A percentile compares a stretch with the other conserved stretches of the same genome.
Evolutionary conservation across 2,113 vertebrate genomes (phyloP).

Genomic region (Connochaetes taurinus): DNA sequence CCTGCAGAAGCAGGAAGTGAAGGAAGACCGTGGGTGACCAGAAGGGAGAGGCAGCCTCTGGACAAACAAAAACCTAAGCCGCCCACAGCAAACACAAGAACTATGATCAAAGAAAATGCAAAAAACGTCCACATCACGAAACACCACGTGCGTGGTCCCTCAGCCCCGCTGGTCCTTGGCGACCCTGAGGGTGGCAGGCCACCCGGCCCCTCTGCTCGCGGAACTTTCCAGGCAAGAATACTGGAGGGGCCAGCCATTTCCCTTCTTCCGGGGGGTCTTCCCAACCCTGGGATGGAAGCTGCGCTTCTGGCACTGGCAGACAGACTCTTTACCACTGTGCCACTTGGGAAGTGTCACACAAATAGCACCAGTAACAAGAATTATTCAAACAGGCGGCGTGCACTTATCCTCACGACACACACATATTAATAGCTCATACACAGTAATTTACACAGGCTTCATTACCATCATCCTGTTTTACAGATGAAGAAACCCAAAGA

Average conservation of each 20-base stretch:
- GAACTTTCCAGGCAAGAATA: background rate
- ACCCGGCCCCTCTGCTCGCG: background rate
- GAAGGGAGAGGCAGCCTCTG: background rate
- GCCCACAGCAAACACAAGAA: background rate
- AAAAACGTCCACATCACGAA: background rate
- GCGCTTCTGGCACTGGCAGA: background rate
- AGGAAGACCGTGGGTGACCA: background rate
- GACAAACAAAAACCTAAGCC: background rate
- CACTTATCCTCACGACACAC: background rate
- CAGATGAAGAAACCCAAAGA: background rate
- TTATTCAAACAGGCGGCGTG: background rate
- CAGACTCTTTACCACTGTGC: accelerated
- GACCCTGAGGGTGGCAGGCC: background rate
- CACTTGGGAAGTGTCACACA: background rate
- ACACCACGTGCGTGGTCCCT: accelerated
- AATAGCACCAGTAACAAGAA: background rate
- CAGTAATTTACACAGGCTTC: background rate
- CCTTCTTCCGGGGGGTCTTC: background rate
- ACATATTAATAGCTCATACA: background rate
- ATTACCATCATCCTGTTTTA: background rate
- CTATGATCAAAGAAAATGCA: background rate
- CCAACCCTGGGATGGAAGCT: background rate
- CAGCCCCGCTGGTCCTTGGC: accelerated
- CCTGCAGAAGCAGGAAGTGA: background rate
- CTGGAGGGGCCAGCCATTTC: background rate